These are phyloP conservation scores for Hemicentrotus pulcherrimus DNA, from an alignment of 35 echinoderm and acorn worm species.

Conservation along the genomic window DNA sequence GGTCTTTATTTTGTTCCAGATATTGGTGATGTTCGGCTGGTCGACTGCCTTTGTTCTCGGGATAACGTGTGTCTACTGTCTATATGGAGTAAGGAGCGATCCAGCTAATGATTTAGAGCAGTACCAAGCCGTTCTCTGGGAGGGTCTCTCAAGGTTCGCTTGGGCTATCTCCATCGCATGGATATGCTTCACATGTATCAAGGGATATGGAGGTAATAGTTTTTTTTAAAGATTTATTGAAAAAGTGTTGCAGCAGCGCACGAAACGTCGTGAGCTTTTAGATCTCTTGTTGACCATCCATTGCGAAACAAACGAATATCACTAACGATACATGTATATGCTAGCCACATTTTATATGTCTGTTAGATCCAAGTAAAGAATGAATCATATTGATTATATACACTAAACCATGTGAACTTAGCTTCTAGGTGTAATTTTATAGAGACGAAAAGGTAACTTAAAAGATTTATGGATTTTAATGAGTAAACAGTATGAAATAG, in stretches of 20 bases:
- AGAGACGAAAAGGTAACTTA: no score
- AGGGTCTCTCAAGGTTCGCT: conserved; percentile 37
- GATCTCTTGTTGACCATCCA: no score
- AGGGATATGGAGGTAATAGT: conserved; percentile 64
- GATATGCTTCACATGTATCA: conserved; percentile 64
- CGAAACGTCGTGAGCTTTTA: no score
- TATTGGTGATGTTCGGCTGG: conserved; percentile 40
- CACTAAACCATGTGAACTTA: no score
- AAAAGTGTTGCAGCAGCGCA: no score
- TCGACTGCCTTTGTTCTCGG: conserved; percentile 25
- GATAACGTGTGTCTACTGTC: conserved; percentile 48
- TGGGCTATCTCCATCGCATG: conserved; percentile 54
- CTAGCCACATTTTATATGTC: neutral
- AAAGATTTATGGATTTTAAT: no score
- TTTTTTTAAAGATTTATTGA: neutral
- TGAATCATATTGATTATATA: no score
- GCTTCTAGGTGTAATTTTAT: no score
- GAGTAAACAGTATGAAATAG: no score
- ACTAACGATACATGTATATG: no score
- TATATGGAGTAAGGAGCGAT: neutral
- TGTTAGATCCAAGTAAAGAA: no score
- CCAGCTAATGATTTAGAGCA: neutral
- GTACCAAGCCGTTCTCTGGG: conserved; percentile 46
- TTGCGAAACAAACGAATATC: no score
- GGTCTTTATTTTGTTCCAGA: conserved; percentile 26